Evolutionary conservation across 2,888 invertebrate genomes (phyloP), one percentile per base, ranked within the genome.

Genomic region (Aquatica leii): DNA sequence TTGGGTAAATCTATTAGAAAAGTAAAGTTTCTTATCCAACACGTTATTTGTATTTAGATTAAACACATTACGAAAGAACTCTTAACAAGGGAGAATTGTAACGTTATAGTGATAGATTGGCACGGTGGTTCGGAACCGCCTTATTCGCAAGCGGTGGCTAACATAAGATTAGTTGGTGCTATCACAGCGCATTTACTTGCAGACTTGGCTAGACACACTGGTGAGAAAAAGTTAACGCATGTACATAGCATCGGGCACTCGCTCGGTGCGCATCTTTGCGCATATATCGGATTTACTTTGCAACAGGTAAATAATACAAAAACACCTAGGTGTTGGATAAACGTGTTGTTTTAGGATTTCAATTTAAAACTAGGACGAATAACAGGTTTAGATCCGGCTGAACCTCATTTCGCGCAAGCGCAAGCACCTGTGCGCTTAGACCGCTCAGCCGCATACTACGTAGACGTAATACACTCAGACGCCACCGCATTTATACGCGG

Each of bases 121-220:
- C 87, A 91, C 62, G 88, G 88, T 3, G 96, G 95, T 0, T 91
- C 95, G 0, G 89, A 89, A 66, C 94, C 95, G 0, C 94, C 95
- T 0, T 97, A 97, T 77, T 90, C 92, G 0, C 95, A 96, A 80
- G 96, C 97, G 0, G 95, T 94, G 1, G 95, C 95, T 0, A 97
- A 97, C 77, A 94, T 93, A 15, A 84, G 96, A 53, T 84, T 97
- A 11, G 90, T 96, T 1, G 96, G 94, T 0, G 89, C 89, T 0
- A 92, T 95, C 81, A 88, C 93, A 0, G 94, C 93, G 0, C 88
- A 93, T 79, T 82, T 96, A 17, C 83, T 82, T 8, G 77, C 78
- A 0, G 84, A 84, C 65, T 70, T 85, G 18, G 79, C 83, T 11
- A 75, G 80, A 53, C 70, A 79, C 59, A 83, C 82, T 0, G 78